Evolutionary conservation across 2,888 invertebrate genomes (phyloP), one percentile per base, ranked within the genome.

Genomic region (Octonoba sinensis): DNA sequence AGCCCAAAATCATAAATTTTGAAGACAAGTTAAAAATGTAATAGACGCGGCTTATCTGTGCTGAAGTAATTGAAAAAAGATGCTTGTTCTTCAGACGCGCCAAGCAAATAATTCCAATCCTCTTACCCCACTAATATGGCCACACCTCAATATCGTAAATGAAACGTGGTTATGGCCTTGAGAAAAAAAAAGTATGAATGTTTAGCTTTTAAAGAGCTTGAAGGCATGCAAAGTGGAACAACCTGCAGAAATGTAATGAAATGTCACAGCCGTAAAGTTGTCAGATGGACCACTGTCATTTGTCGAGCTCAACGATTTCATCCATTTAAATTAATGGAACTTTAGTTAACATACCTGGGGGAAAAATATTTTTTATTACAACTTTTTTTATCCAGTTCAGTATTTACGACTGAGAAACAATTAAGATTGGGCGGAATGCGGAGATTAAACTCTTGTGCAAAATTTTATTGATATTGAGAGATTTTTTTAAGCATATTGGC

Each of bases 61-160:
- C 44, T 47, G 46, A 59, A 44, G 73, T 81, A 81, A 81, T 81
- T 81, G 79, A 81, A 81, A 79, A 81, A 73, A 73, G 73, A 81
- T 81, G 79, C 73, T 73, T 54, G 69, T 67, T 81, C 79, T 65
- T 79, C 67, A 72, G 57, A 66, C 44, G 72, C 66, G 51, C 66
- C 60, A 56, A 81, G 79, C 73, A 81, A 81, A 81, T 81, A 81
- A 81, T 73, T 51, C 73, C 51, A 67, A 69, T 69, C 67, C 51
- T 67, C 66, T 79, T 72, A 66, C 65, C 66, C 71, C 71, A 66
- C 78, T 78, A 78, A 79, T 79, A 69, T 47, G 73, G 73, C 79
- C 79, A 81, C 79, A 73, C 79, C 79, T 81, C 73, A 67, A 67
- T 79, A 79, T 79, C 73, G 73, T 73, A 73, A 81, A 81, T 81